Evolutionary conservation across 2,797 vertebrate genomes (phyloP).

Genomic region (Synanceia verrucosa): DNA sequence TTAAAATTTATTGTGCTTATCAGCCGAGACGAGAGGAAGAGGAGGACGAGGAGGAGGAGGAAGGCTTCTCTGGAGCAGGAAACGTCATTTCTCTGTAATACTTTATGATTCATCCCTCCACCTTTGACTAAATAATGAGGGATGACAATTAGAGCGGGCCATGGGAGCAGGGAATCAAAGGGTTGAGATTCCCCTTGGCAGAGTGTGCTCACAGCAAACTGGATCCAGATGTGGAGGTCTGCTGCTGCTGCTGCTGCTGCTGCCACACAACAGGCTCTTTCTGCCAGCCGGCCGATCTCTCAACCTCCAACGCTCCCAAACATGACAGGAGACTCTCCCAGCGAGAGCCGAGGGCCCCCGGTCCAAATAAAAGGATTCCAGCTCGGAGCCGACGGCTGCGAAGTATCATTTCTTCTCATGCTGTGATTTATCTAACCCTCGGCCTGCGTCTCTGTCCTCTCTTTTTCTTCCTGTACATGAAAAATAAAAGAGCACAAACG

Average conservation of each 20-base stretch:
- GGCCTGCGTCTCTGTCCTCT: slow-evolving; percentile 61
- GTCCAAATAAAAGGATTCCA: slow-evolving; percentile 69
- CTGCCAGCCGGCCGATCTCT: slow-evolving; percentile 68
- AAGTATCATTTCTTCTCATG: slow-evolving; percentile 59
- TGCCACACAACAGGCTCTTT: slow-evolving; percentile 70
- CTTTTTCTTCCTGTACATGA: slow-evolving; percentile 57
- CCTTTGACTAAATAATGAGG: slow-evolving; percentile 85
- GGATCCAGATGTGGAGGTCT: slow-evolving; percentile 84
- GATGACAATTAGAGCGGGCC: slow-evolving; percentile 83
- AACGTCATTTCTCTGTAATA: slow-evolving; percentile 77
- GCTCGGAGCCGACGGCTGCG: slow-evolving; percentile 52
- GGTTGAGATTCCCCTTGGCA: slow-evolving; percentile 79
- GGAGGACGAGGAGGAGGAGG: slow-evolving; percentile 67
- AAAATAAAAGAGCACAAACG: slow-evolving; percentile 14
- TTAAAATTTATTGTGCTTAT: slow-evolving; percentile 75
- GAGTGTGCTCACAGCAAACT: slow-evolving; percentile 80
- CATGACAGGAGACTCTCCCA: slow-evolving; percentile 70
- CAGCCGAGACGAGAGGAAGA: slow-evolving; percentile 65
- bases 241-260: slow-evolving; percentile 15
- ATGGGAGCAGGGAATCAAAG: slow-evolving; percentile 81
- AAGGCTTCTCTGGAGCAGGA: slow-evolving; percentile 68
- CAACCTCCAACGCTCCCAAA: slow-evolving; percentile 59
- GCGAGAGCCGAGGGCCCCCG: slow-evolving; percentile 58
- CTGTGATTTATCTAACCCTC: slow-evolving; percentile 72
- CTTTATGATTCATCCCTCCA: slow-evolving; percentile 82